Conservation (phyloP, 2,113 vertebrate genomes). For the Rhipidura dahli region DNA sequence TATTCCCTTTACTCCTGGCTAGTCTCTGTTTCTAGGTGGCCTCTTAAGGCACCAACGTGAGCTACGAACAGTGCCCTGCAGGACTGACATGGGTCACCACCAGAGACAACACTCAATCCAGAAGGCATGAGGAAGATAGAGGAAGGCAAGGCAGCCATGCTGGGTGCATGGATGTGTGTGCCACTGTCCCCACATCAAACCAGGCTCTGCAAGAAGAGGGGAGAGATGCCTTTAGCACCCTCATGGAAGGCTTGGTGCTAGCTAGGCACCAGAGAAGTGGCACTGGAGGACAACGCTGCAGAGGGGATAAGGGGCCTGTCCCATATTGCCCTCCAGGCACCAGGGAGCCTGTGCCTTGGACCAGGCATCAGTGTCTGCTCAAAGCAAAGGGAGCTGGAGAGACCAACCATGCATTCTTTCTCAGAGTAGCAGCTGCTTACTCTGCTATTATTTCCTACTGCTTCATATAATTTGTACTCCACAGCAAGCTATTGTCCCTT, state of each 20-base stretch:
- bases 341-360: neutral
- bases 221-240: neutral
- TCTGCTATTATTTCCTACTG: conserved; percentile 65
- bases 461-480: conserved; percentile 65
- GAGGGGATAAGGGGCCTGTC: neutral
- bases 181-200: neutral
- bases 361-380: neutral
- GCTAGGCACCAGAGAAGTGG: neutral
- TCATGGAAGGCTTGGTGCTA: neutral
- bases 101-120: neutral
- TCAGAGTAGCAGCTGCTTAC: conserved; percentile 23
- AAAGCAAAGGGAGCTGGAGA: conserved; percentile 15
- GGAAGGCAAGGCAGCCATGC: neutral
- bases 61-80: neutral
- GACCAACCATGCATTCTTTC: conserved; percentile 13
- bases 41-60: neutral
- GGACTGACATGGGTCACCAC: neutral
- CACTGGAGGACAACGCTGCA: neutral
- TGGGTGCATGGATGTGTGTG: fast-evolving
- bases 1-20: no score
- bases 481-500: conserved; percentile 55
- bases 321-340: neutral
- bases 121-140: neutral
- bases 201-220: neutral
- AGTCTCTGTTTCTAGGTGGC: no score